A percentile compares a stretch with the other conserved stretches of the same genome.
Conservation (phyloP, 2,113 vertebrate genomes). For the Xiphorhynchus elegans region DNA sequence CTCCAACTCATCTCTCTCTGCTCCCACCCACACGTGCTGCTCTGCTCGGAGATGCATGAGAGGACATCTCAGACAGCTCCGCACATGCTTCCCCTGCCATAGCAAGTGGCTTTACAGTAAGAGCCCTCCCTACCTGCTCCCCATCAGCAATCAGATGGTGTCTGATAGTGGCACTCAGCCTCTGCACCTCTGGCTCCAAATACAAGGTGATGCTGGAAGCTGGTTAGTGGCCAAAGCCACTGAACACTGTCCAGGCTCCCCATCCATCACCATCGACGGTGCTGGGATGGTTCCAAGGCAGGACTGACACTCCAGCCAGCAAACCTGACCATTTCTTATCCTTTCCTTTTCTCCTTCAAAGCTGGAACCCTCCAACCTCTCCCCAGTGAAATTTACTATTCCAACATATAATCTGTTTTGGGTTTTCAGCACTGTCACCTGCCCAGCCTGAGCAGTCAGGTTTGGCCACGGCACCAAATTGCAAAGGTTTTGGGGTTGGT, state of each 20-base stretch:
- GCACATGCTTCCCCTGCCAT: background rate
- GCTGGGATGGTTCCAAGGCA: background rate
- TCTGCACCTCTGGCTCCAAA: background rate
- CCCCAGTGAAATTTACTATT: background rate
- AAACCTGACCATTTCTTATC: background rate
- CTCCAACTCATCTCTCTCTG: background rate
- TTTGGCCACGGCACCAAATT: background rate
- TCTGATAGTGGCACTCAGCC: background rate
- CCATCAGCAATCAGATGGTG: constrained; percentile 28
- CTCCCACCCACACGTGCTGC: background rate
- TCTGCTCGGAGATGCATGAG: background rate
- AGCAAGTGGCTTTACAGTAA: background rate
- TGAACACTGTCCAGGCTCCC: background rate
- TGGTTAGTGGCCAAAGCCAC: background rate
- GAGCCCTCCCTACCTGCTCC: background rate
- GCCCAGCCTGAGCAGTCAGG: background rate
- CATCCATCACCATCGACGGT: fast-evolving
- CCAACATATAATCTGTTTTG: background rate
- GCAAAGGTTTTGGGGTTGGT: background rate
- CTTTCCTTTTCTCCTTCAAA: background rate
- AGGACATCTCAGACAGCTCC: background rate
- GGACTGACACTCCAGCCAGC: fast-evolving
- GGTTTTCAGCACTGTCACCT: background rate
- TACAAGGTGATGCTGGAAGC: background rate
- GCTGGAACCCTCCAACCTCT: background rate